Evolutionary conservation across 2,113 vertebrate species (phyloP).

Genomic region (Gallinago paraguaiae): DNA sequence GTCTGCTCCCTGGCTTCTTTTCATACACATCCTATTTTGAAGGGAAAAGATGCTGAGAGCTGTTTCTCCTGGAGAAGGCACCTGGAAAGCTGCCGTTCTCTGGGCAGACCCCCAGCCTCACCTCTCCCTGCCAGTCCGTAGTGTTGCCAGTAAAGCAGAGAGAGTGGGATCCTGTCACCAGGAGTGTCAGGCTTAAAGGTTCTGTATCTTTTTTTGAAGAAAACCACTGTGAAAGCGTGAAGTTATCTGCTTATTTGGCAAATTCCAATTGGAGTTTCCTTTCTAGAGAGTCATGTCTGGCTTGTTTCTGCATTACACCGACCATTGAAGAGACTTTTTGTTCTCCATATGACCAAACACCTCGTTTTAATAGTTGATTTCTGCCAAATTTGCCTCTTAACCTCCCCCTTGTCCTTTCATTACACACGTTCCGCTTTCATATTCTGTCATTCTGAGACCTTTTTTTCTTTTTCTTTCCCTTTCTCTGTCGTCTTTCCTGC

Average conservation of each 20-base stretch:
- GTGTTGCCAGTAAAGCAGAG: neutral
- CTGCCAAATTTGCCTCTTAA: conserved; percentile 64
- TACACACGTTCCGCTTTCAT: conserved; percentile 78
- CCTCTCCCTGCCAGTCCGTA: neutral
- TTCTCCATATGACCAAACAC: conserved; percentile 53
- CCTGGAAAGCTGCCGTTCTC: neutral
- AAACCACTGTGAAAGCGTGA: neutral
- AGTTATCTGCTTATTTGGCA: neutral
- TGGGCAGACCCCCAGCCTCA: neutral
- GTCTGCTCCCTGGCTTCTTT: neutral
- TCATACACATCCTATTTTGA: neutral
- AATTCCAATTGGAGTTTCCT: neutral
- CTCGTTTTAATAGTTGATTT: conserved; percentile 64
- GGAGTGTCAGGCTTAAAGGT: neutral
- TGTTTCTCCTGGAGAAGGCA: neutral
- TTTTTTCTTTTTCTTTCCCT: conserved; percentile 83
- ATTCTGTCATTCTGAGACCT: conserved; percentile 87
- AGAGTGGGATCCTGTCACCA: neutral
- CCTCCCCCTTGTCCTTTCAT: conserved; percentile 68
- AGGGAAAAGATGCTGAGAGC: neutral
- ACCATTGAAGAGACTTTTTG: conserved; percentile 45
- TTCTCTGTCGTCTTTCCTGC: conserved; percentile 84
- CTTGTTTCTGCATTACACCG: conserved; percentile 68
- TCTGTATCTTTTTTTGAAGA: neutral
- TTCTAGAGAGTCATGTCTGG: neutral